Base-by-base conservation (phyloP, 2,888 invertebrate genomes). In the Biston betularia region DNA sequence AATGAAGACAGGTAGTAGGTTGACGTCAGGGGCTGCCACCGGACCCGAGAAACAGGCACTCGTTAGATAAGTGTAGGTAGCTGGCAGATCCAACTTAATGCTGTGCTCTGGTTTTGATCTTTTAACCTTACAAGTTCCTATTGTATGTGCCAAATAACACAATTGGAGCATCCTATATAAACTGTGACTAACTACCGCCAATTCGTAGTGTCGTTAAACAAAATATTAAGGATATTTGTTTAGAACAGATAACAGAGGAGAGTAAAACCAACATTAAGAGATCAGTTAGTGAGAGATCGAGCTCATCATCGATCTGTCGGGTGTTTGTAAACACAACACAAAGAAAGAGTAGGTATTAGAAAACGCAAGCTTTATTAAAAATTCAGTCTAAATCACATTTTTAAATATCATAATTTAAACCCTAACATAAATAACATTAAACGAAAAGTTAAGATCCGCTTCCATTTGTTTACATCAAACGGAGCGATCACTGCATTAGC, bases 281-380 rank as follows among this genome's bases (percentile, higher is more conserved):
- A 69, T 15, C 14, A 58, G 86, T 89, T 89, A 88, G 89, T 87
- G 80, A 79, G 79, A 79, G 79, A 84, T 83, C 92, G 86, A 86
- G 92, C 87, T 84, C 88, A 87, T 88, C 81, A 89, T 86, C 87
- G 90, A 86, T 83, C 83, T 76, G 75, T 79, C 68, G 59, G 67
- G 63, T 63, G 80, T 77, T 79, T 77, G 71, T 75, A 76, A 83
- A 82, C 79, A 82, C 76, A 81, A 81, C 83, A 88, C 83, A 85
- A 87, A 86, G 84, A 89, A 87, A 88, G 85, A 79, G 85, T 80
- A 77, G 78, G 74, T 84, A 86, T 85, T 88, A 87, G 87, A 89
- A 91, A 91, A 88, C 83, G 88, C 91, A 93, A 93, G 93, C 93
- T 93, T 93, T 93, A 93, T 93, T 93, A 91, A 87, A 91, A 90